A percentile compares a stretch with the other conserved stretches of the same genome.
phyloP scores from a whole-genome alignment of 2,113 vertebrate species.

The Etheostoma cragini region DNA sequence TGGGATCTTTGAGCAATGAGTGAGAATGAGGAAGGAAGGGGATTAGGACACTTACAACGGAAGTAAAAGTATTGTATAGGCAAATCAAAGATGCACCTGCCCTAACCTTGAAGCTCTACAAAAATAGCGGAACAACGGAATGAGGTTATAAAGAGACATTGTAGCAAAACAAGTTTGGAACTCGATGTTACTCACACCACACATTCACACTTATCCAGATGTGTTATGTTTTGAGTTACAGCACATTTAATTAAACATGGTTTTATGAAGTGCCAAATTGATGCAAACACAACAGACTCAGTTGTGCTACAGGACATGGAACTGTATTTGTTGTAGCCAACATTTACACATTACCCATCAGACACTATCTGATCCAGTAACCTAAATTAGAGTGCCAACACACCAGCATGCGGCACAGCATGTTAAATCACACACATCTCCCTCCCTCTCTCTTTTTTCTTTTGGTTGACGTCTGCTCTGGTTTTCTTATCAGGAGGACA shows the following conservation, averaged over 20 bases:
- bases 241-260: constrained; percentile 34
- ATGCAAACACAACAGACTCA: constrained; percentile 28
- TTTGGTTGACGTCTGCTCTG: constrained; percentile 68
- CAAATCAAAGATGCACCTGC: not conserved
- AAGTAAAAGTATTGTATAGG: not conserved
- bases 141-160: not conserved
- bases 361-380: constrained; percentile 58
- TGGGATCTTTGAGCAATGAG: not conserved
- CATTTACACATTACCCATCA: constrained; percentile 54
- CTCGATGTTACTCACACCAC: not conserved
- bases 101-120: not conserved
- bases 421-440: constrained; percentile 68
- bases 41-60: not conserved
- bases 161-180: not conserved
- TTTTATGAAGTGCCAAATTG: constrained; percentile 34
- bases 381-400: constrained; percentile 62
- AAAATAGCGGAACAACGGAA: not conserved
- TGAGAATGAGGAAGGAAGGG: not conserved
- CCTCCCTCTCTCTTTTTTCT: constrained; percentile 38
- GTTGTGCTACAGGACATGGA: constrained; percentile 29
- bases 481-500: constrained; percentile 77
- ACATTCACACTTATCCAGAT: constrained; percentile 19
- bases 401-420: constrained; percentile 61
- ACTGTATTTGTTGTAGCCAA: constrained; percentile 37
- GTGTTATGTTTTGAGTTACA: constrained; percentile 15